These are phyloP conservation scores for Vulpes ferrilata DNA, from an alignment of 2,113 vertebrate species.

Conservation along the genomic window DNA sequence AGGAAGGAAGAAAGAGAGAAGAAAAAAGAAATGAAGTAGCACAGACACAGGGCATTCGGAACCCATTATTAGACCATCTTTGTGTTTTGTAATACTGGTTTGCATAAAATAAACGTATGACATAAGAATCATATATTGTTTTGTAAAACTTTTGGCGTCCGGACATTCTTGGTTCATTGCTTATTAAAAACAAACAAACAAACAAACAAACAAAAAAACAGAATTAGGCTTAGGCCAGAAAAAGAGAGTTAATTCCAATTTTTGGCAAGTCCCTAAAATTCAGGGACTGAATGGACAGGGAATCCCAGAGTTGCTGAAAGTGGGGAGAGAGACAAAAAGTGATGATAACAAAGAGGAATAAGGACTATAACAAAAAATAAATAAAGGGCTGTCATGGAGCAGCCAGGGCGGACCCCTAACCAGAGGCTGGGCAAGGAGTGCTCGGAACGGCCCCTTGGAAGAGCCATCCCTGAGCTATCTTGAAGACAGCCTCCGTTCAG, in stretches of 20 bases:
- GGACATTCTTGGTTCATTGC: background rate
- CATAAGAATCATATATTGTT: background rate
- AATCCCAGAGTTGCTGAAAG: background rate
- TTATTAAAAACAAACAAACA: background rate
- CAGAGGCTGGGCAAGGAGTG: too few relatives aligned
- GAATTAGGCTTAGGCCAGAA: background rate
- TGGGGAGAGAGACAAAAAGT: background rate
- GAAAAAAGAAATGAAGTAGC: background rate
- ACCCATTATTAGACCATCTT: background rate
- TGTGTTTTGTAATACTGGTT: background rate
- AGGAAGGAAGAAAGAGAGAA: background rate
- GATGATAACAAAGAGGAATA: background rate
- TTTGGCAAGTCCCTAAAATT: background rate
- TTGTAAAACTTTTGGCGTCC: background rate
- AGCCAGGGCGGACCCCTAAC: background rate
- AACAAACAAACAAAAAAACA: background rate
- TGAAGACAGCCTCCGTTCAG: background rate
- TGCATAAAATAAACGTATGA: background rate
- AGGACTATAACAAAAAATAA: background rate
- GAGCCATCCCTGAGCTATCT: too few relatives aligned
- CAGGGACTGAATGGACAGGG: background rate
- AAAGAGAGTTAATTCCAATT: background rate
- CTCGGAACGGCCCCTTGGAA: background rate
- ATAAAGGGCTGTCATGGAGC: too few relatives aligned
- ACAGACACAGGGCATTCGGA: background rate